phyloP scores from a whole-genome alignment of 2,888 invertebrate species.

The Ceriagrion tenellum region DNA sequence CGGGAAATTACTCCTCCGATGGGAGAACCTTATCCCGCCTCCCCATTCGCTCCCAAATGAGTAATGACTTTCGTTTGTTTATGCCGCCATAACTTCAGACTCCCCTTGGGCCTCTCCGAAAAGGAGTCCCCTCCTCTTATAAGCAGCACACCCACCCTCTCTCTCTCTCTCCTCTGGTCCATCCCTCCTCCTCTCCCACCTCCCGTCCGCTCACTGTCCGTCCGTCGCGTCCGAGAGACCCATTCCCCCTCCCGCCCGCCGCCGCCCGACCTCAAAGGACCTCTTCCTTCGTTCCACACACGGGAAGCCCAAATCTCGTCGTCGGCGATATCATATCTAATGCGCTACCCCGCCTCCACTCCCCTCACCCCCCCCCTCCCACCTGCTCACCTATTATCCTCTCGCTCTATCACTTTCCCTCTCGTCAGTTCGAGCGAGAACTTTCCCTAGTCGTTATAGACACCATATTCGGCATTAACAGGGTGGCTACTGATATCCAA shows the following conservation, averaged over 20 bases:
- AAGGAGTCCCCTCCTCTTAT: slow-evolving; percentile 42
- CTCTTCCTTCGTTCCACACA: not conserved
- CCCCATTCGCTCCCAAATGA: not conserved
- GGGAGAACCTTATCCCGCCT: not conserved
- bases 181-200: not conserved
- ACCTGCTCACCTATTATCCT: not conserved
- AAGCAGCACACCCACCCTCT: not conserved
- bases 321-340: slow-evolving; percentile 44
- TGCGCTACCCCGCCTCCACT: slow-evolving; percentile 2
- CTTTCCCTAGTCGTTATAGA: too few relatives aligned
- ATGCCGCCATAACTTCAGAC: slow-evolving; percentile 53
- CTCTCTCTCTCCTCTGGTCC: slow-evolving; percentile 1
- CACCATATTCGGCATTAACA: too few relatives aligned
- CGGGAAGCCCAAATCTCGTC: not conserved
- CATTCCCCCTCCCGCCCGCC: not conserved
- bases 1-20: not conserved
- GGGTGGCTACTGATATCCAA: too few relatives aligned
- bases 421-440: too few relatives aligned
- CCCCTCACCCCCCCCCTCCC: not conserved
- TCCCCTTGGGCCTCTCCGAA: slow-evolving; percentile 6
- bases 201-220: not conserved
- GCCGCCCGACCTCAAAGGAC: not conserved
- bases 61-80: slow-evolving; percentile 52
- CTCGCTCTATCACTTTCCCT: slow-evolving; percentile 56
- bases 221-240: not conserved